Conservation (phyloP, 2,797 vertebrate species). For the Melanotaenia maccullochi region DNA sequence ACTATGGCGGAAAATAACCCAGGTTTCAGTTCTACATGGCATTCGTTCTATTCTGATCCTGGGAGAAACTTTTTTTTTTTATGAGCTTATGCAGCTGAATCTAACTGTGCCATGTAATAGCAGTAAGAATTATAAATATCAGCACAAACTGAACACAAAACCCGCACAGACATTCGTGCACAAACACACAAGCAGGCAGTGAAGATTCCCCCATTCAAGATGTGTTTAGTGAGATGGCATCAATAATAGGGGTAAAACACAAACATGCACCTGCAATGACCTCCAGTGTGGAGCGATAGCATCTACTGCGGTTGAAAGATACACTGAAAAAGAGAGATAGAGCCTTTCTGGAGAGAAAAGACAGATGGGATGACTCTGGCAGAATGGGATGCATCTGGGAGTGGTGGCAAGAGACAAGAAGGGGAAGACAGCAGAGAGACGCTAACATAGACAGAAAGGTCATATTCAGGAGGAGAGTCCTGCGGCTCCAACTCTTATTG, state of each 20-base stretch:
- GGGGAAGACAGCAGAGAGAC: slow-evolving; percentile 26
- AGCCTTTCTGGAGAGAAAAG: slow-evolving; percentile 10
- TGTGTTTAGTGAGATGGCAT: slow-evolving; percentile 54
- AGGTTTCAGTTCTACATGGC: slow-evolving; percentile 74
- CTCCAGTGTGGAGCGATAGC: slow-evolving; percentile 56
- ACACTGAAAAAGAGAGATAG: slow-evolving; percentile 27
- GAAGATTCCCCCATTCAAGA: slow-evolving; percentile 38
- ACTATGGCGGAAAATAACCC: slow-evolving; percentile 66
- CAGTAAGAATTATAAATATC: slow-evolving; percentile 61
- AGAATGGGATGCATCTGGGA: slow-evolving; percentile 23
- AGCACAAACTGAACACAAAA: slow-evolving; percentile 27
- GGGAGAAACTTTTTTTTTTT: slow-evolving; percentile 36
- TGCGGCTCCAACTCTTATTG: slow-evolving; percentile 11
- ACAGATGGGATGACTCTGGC: slow-evolving; percentile 32
- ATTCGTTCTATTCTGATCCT: slow-evolving; percentile 71
- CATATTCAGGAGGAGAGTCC: slow-evolving; percentile 45
- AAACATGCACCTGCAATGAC: slow-evolving; percentile 69
- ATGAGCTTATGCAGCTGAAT: slow-evolving; percentile 23
- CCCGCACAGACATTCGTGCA: neutral
- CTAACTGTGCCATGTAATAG: slow-evolving; percentile 34
- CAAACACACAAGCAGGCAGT: slow-evolving; percentile 14
- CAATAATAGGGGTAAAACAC: slow-evolving; percentile 62
- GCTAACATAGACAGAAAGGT: slow-evolving; percentile 46
- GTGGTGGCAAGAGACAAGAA: slow-evolving; percentile 20
- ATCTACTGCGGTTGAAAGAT: slow-evolving; percentile 57